Evolutionary conservation across 2,113 vertebrate genomes (phyloP).

Genomic region (Brevimyrus niger): DNA sequence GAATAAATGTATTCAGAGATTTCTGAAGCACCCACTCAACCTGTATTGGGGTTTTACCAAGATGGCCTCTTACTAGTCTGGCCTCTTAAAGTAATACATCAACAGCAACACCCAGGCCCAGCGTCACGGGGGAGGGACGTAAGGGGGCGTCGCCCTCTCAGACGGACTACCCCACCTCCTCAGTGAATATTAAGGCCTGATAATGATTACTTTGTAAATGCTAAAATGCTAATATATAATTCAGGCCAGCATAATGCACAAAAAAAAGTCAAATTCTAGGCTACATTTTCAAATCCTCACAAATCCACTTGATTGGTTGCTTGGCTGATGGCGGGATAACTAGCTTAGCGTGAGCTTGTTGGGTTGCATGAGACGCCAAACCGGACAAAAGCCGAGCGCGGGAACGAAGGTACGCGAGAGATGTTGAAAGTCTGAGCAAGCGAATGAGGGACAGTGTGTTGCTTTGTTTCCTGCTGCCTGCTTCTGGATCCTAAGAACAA

Average conservation of each 20-base stretch:
- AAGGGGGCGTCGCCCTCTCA: not conserved
- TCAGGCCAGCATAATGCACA: not conserved
- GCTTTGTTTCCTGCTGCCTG: not conserved
- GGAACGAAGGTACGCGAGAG: too few species aligned
- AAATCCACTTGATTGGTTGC: not conserved
- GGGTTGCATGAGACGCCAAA: not conserved
- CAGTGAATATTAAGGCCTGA: not conserved
- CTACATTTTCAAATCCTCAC: not conserved
- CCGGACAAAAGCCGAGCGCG: too few species aligned
- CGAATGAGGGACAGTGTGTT: too few species aligned
- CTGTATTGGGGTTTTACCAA: not conserved
- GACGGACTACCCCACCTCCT: not conserved
- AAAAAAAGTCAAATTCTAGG: not conserved
- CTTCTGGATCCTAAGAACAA: not conserved
- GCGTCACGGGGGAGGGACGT: not conserved
- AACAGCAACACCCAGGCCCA: not conserved
- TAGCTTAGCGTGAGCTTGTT: not conserved
- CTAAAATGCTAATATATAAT: not conserved
- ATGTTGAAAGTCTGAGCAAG: too few species aligned
- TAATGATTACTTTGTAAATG: not conserved
- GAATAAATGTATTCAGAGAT: not conserved
- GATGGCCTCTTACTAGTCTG: not conserved
- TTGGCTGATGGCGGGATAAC: not conserved
- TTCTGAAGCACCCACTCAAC: not conserved
- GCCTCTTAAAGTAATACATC: not conserved